phyloP scores from a whole-genome alignment of 2,113 vertebrate species.

The Panthera leo region DNA sequence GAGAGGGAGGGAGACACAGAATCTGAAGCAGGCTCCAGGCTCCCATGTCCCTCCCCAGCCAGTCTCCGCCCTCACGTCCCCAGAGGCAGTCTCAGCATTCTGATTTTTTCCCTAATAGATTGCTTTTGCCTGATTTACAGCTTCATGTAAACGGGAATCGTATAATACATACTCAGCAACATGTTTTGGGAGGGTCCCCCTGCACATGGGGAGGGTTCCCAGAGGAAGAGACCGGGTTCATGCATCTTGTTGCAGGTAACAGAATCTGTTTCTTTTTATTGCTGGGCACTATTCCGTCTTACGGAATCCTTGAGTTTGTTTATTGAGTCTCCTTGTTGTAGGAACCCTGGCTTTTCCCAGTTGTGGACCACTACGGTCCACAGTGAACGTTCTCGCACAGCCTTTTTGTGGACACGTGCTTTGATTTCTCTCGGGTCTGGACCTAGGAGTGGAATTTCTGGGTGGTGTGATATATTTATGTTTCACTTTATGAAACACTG shows the following conservation, averaged over 20 bases:
- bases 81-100: neutral
- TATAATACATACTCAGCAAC: neutral
- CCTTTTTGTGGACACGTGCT: constrained; percentile 10
- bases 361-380: neutral
- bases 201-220: too few species aligned
- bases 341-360: neutral
- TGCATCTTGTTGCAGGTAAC: too few species aligned
- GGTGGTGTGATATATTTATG: neutral
- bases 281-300: neutral
- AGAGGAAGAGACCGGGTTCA: too few species aligned
- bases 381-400: neutral
- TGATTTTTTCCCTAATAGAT: neutral
- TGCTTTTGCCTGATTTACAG: neutral
- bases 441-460: constrained; percentile 20
- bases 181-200: neutral
- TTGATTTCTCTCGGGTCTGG: neutral
- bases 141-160: neutral
- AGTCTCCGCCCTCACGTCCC: neutral
- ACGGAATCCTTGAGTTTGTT: neutral
- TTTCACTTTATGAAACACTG: neutral
- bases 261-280: neutral
- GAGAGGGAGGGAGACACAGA: too few species aligned
- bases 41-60: neutral
- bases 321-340: neutral
- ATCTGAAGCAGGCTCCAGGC: too few species aligned